Percentiles rank a stretch among this genome's conserved stretches.
Evolutionary conservation across 1,140 invertebrate species (phyloP).

Genomic region (Steinernema khuongi): DNA sequence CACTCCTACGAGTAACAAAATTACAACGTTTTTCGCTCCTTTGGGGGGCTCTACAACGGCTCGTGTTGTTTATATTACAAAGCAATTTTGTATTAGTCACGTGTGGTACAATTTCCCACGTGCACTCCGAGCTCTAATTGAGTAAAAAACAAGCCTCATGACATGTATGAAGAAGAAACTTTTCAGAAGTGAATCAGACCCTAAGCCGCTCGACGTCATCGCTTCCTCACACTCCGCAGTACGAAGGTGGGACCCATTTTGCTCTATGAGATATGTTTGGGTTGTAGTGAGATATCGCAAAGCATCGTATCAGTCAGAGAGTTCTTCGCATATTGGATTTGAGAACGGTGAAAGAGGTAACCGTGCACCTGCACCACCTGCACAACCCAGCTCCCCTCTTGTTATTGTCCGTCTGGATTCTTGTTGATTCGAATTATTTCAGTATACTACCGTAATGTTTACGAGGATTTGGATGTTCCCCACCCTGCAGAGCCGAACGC

Average conservation of each 20-base stretch:
- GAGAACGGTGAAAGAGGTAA: neutral
- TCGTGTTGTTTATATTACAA: too few species aligned
- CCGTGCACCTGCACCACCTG: neutral
- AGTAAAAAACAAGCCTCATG: too few species aligned
- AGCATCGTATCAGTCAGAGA: neutral
- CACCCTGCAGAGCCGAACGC: neutral
- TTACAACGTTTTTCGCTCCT: too few species aligned
- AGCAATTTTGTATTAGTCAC: too few species aligned
- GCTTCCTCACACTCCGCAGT: neutral
- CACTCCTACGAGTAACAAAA: too few species aligned
- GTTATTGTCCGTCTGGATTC: neutral
- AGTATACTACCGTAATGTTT: conserved; percentile 16
- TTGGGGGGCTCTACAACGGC: too few species aligned
- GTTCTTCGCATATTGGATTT: neutral
- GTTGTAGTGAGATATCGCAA: neutral
- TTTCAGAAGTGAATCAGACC: too few species aligned
- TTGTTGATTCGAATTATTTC: conserved; percentile 14
- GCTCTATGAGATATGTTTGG: neutral
- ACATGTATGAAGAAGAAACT: too few species aligned
- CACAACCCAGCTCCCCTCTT: neutral
- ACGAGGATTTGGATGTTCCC: conserved; percentile 3
- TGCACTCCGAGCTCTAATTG: too few species aligned
- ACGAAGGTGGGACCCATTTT: neutral
- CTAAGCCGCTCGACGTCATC: neutral
- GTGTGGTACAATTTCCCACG: too few species aligned